Evolutionary conservation across 2,797 vertebrate genomes (phyloP), one percentile per base, ranked within the genome.

Genomic region (Muscicapa striata): DNA sequence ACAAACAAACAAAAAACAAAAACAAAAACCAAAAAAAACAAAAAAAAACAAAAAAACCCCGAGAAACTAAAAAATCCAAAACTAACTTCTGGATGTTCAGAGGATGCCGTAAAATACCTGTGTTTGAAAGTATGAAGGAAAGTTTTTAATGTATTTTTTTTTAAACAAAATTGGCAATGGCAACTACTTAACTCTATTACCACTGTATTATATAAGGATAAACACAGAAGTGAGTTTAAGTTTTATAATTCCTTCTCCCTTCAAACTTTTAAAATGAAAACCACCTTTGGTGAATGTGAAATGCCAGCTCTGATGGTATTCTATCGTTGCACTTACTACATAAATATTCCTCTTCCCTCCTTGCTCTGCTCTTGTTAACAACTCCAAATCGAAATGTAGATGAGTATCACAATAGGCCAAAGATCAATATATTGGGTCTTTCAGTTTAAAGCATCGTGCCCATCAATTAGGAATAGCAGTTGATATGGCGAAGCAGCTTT

Each of bases 211-310:
- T 4, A 10, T 0, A 62, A 72, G n/a, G 15, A 32, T 29, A 41
- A 22, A 49, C 12, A 78, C 26, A 80, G 26, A 48, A 75, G 26
- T 3, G 41, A 68, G 19, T 21, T 90, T 22, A 32, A 13, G 34
- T 76, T 87, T 93, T 55, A 3, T 9, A 69, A 58, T 23, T 58
- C 36, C 23, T 55, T 58, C 61, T 76, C 20, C 19, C 19, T 45
- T 62, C 49, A 59, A 57, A 84, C 69, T 68, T 92, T 9, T 29
- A 23, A 51, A 68, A 64, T 16, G 45, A 64, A 46, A 59, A 10
- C 0, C 18, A 74, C 54, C 19, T 27, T 23, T 23, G 5, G 6
- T 4, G 1, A 36, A 40, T 6, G 12, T 38, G n/a, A 90, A 77
- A 46, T 12, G 17, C 19, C 27, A 52, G 23, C 43, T 68, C 24